Evolutionary conservation across 1,140 invertebrate genomes (phyloP), one percentile per base, ranked within the genome.

Genomic region (Dinothrombium tinctorium): DNA sequence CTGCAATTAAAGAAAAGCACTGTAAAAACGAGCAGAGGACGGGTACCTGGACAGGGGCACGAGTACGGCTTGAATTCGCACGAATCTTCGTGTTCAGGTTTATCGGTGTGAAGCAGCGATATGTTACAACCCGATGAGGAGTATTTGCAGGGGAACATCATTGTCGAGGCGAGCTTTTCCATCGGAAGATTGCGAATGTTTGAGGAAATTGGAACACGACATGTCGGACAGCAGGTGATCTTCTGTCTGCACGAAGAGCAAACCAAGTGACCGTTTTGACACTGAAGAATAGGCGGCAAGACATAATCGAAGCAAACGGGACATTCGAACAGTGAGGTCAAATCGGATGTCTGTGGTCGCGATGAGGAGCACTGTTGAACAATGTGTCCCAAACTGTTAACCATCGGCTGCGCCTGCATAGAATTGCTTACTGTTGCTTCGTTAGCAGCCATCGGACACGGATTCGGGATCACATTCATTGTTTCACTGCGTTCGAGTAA

Each of bases 271-370:
- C 77, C 76, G 47, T 67, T 69, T 48, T 74, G 67, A 52, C 77
- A 82, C 54, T 79, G 73, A 9, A 65, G 49, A 42, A 67, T 92
- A 14, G 94, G 94, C 42, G 92, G 92, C 52, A 96, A 65, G 43
- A 96, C 92, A 70, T 95, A 96, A 61, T 99, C 94, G 61, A 98
- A 95, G 61, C 94, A 99, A 37, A 99, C 94, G 9, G 94, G 92
- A 63, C 92, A 99, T 60, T 99, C 92, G 62, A 99, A 99, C 15
- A 95, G 64, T 43, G 79, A 84, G 26, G 87, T 84, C 53, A 95
- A 59, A 57, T 94, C 86, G 48, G 78, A n/a, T 12, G 6, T 15
- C 12, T 26, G 24, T 26, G 32, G 32, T 42, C n/a, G n/a, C n/a
- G n/a, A n/a, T n/a, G n/a, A n/a, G n/a, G n/a, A n/a, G n/a, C n/a